Conservation (phyloP, 2,113 vertebrate genomes). For the Leiothrix lutea region DNA sequence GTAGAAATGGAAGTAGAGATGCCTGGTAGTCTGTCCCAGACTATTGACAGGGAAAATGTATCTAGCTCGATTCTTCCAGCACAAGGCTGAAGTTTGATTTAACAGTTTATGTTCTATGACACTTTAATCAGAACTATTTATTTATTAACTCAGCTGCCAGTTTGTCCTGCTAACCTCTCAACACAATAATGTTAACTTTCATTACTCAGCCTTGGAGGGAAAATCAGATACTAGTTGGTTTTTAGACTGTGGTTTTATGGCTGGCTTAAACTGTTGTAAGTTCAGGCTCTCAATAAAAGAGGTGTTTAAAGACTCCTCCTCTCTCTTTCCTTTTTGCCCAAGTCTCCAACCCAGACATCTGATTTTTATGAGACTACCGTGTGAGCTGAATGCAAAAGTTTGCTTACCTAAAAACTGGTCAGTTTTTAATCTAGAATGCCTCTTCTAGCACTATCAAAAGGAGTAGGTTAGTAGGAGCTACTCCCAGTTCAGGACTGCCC, state of each 20-base stretch:
- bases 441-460: neutral
- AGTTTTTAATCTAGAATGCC: neutral
- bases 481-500: neutral
- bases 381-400: neutral
- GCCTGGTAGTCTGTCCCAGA: neutral
- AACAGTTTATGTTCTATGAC: neutral
- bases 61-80: neutral
- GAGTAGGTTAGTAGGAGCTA: neutral
- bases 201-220: neutral
- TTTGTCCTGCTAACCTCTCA: neutral
- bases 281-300: neutral
- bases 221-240: neutral
- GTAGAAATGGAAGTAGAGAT: neutral
- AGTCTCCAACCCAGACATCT: neutral
- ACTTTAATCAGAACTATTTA: conserved; percentile 3
- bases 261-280: neutral
- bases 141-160: conserved; percentile 6
- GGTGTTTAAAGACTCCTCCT: neutral
- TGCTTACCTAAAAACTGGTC: neutral
- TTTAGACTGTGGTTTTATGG: conserved; percentile 9
- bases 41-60: neutral
- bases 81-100: neutral
- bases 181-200: neutral
- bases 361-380: neutral
- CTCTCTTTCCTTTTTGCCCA: neutral